Percentiles rank a stretch among this genome's conserved stretches.
Conservation (phyloP, 2,888 invertebrate genomes). For the Scaptomyza caliginosa region DNA sequence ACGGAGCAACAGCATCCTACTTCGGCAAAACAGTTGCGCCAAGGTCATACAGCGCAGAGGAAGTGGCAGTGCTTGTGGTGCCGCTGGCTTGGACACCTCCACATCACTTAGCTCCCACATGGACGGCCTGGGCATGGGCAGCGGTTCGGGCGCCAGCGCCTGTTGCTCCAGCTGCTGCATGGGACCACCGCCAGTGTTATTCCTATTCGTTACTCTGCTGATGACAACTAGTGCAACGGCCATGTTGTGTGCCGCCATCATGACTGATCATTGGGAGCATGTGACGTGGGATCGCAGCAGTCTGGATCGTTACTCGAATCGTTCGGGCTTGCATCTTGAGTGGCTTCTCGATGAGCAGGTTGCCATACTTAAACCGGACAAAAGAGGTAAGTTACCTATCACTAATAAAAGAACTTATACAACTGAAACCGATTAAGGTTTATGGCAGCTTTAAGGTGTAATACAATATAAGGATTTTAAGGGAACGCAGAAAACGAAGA, state of each 20-base stretch:
- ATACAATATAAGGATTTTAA: too few relatives aligned
- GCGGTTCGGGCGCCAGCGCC: conserved; percentile 65
- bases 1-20: conserved; percentile 81
- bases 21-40: conserved; percentile 82
- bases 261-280: conserved; percentile 96
- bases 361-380: conserved; percentile 86
- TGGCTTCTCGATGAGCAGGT: conserved; percentile 92
- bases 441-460: too few relatives aligned
- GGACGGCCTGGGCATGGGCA: conserved; percentile 77
- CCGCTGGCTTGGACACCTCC: conserved; percentile 65
- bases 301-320: conserved; percentile 83
- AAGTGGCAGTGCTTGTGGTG: conserved; percentile 66
- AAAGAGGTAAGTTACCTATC: conserved; percentile 69
- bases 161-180: conserved; percentile 82
- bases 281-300: conserved; percentile 90
- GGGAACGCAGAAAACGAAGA: too few relatives aligned
- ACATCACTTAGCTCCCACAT: conserved; percentile 80
- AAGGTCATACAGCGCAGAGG: conserved; percentile 80
- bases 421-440: too few relatives aligned
- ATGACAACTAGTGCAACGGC: conserved; percentile 91
- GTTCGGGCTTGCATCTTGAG: conserved; percentile 86
- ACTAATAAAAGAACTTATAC: too few relatives aligned
- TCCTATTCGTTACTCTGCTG: conserved; percentile 85
- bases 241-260: conserved; percentile 92
- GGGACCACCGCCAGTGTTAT: conserved; percentile 83